Base-by-base conservation (phyloP, 2,113 vertebrate genomes). In the Euleptes europaea region DNA sequence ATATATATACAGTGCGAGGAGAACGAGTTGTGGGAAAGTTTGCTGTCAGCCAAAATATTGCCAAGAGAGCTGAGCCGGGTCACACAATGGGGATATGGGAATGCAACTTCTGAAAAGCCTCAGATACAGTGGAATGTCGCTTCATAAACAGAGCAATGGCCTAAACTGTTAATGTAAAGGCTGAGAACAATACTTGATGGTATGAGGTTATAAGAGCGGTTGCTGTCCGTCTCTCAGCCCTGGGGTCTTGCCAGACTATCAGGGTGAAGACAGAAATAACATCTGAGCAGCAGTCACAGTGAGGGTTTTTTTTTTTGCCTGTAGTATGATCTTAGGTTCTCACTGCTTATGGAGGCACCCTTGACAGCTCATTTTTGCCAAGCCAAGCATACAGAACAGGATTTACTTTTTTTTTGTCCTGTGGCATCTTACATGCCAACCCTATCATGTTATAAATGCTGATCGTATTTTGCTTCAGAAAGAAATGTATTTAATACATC, bases 41-140 rank as follows among this genome's bases (percentile, higher is more conserved):
- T 77, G n/a, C 74, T 70, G 21, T 57, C 57, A 70, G 65, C 79
- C 49, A 82, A 77, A 44, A 60, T 82, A 54, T 63, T 82, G 79
- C 69, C 15, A 11, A 77, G 65, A 69, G 33, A 86, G 76, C 35
- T 23, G 38, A 57, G 21, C 79, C 38, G 69, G 38, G 73, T 82
- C 63, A 69, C 47, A 72, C 38, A 71, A 78, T 31, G 73, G 42
- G 44, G 65, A 77, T 77, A 47, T 84, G 63, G 74, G 74, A 42
- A 78, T 31, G 19, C 71, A 31, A 60, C 19, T 40, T 51, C 51
- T 78, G 33, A n/a, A 84, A 83, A 60, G 54, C 35, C 79, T 81
- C 47, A 42, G 47, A 67, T 11, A 57, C 23, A 31, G 17, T 78
- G 63, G 65, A 76, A 77, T 67, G 77, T n/a, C 35, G 76, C 63